Base-by-base conservation (phyloP, 2,113 vertebrate species). In the Dicerorhinus sumatrensis region DNA sequence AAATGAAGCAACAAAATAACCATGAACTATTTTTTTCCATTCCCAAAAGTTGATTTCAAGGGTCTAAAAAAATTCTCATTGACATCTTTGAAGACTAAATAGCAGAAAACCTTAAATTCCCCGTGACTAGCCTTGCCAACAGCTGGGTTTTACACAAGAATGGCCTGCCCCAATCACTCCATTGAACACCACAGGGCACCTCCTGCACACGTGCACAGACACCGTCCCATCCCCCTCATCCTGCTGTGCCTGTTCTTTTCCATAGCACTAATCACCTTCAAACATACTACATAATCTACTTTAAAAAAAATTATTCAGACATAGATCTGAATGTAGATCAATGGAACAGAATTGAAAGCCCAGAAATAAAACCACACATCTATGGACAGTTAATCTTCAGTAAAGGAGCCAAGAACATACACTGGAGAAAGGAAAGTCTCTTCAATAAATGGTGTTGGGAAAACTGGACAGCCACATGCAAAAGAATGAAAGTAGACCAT, bases 1-100 rank as follows among this genome's bases (percentile, higher is more conserved):
- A 86, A 91, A 56, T 27, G 18, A 92, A 73, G 20, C 13, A 75
- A 46, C 36, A 60, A 72, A 76, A 77, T 62, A 42, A 89, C 63
- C 29, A 23, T 18, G 54, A 80, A 18, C 51, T 58, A 21, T 56
- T 12, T 48, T 3, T 69, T 46, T 36, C 21, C 18, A 27, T 42
- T 63, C 79, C 33, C 67, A 20, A 81, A 85, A 93, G 51, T 18
- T 63, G n/a, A 36, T 39, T 79, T 89, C 39, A 69, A 79, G 60
- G 36, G 8, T 83, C 42, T n/a, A 46, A 48, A 39, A 54, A 83
- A 39, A 23, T 83, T 82, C 56, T 60, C 36, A 36, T 18, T 29
- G 56, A 33, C 20, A 42, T 60, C 21, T 67, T 73, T 16, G 31
- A 80, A 33, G 20, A 27, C 65, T 46, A 60, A 58, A 27, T 29